Evolutionary conservation across 2,113 vertebrate genomes (phyloP).

Genomic region (Tyrannus savana): DNA sequence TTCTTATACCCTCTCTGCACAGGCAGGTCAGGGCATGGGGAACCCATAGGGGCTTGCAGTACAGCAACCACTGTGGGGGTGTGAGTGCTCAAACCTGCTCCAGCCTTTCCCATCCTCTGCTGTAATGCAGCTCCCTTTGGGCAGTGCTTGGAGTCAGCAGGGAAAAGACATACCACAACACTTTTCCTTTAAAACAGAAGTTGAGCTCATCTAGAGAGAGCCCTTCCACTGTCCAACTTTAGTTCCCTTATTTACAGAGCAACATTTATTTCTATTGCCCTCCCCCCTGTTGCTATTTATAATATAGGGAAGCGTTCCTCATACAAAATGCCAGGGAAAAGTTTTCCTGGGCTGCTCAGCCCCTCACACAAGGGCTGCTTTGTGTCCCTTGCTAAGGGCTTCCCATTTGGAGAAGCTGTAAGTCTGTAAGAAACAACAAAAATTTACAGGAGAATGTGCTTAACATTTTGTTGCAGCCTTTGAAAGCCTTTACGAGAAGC

Average conservation of each 20-base stretch:
- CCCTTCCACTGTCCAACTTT: not conserved
- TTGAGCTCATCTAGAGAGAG: conserved; percentile 4
- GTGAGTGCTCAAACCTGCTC: not conserved
- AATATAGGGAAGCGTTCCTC: not conserved
- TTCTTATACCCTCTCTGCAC: not conserved
- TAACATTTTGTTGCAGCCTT: conserved; percentile 20
- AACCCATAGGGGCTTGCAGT: not conserved
- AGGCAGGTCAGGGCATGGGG: not conserved
- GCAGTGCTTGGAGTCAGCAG: not conserved
- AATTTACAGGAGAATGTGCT: conserved; percentile 3
- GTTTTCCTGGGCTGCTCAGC: conserved; percentile 17
- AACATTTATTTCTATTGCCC: conserved; percentile 23
- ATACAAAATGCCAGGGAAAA: conserved; percentile 15
- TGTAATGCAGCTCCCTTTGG: fast-evolving
- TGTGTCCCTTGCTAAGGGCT: not conserved
- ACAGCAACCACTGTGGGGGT: not conserved
- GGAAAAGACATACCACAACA: not conserved
- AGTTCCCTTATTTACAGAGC: conserved; percentile 35
- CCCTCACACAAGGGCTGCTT: not conserved
- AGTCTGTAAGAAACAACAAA: conserved; percentile 7
- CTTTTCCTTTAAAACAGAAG: conserved; percentile 10
- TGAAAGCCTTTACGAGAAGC: conserved; percentile 23
- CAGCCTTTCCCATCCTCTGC: not conserved
- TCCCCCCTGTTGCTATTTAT: conserved; percentile 50
- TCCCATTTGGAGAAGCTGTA: conserved; percentile 17